phyloP scores from a whole-genome alignment of 2,113 vertebrate genomes.

The Pluvialis apricaria region DNA sequence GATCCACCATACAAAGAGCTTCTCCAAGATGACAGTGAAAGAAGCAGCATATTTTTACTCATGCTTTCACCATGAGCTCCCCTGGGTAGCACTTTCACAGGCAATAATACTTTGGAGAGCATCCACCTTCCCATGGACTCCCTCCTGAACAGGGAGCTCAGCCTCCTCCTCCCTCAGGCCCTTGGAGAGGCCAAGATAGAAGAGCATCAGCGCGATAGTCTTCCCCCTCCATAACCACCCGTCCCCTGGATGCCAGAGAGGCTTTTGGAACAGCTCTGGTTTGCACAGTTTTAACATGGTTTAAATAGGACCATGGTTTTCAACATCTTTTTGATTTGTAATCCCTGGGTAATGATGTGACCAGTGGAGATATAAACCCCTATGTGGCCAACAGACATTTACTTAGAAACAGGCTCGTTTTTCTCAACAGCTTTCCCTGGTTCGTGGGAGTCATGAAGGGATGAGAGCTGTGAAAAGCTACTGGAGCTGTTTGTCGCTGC shows the following conservation, averaged over 20 bases:
- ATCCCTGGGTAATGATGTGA: neutral
- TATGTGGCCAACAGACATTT: neutral
- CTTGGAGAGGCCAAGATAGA: neutral
- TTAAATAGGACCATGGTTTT: neutral
- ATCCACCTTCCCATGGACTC: neutral
- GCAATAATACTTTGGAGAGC: neutral
- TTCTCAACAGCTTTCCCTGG: neutral
- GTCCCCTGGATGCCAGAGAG: neutral
- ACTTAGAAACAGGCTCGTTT: neutral
- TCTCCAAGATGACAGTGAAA: neutral
- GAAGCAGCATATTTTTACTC: neutral
- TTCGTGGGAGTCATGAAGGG: accelerated
- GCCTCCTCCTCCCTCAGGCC: neutral
- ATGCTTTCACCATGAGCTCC: neutral
- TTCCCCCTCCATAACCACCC: neutral
- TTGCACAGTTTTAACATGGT: neutral
- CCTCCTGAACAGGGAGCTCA: neutral
- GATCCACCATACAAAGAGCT: neutral
- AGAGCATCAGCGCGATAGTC: neutral
- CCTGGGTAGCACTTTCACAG: neutral
- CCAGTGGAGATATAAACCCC: neutral
- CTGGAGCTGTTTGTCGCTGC: neutral
- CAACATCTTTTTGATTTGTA: neutral
- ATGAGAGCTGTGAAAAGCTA: neutral
- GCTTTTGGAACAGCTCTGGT: neutral